phyloP scores from a whole-genome alignment of 2,113 vertebrate species.

The Sturnira hondurensis region DNA sequence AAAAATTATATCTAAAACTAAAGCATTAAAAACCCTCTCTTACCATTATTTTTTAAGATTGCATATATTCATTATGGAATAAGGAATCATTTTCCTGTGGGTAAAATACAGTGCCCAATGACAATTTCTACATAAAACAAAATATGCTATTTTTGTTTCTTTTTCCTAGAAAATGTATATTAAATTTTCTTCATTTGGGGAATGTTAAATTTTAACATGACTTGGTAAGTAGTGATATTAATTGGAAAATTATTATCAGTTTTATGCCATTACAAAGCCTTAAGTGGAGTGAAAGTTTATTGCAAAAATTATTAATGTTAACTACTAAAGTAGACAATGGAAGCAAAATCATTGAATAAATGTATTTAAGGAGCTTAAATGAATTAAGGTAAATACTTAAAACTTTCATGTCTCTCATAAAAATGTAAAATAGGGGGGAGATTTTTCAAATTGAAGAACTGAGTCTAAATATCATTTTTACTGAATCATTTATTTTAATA shows the following conservation, averaged over 20 bases:
- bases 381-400: not conserved
- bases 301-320: not conserved
- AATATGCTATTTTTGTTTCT: not conserved
- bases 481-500: conserved; percentile 67
- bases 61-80: not conserved
- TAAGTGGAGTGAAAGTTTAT: not conserved
- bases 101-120: not conserved
- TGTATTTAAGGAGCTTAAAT: not conserved
- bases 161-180: not conserved
- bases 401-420: not conserved
- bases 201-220: not conserved
- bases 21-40: not conserved
- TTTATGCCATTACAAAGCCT: not conserved
- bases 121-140: not conserved
- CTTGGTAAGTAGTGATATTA: not conserved
- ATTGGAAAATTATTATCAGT: not conserved
- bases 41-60: not conserved
- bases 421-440: not conserved
- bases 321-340: not conserved
- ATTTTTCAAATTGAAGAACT: not conserved
- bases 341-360: not conserved
- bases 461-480: conserved; percentile 59
- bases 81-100: not conserved
- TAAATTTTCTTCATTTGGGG: not conserved
- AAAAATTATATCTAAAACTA: not conserved